Evolutionary conservation across 1,140 invertebrate genomes (phyloP), one percentile per base, ranked within the genome.

Genomic region (Phymorhynchus buccinoides): DNA sequence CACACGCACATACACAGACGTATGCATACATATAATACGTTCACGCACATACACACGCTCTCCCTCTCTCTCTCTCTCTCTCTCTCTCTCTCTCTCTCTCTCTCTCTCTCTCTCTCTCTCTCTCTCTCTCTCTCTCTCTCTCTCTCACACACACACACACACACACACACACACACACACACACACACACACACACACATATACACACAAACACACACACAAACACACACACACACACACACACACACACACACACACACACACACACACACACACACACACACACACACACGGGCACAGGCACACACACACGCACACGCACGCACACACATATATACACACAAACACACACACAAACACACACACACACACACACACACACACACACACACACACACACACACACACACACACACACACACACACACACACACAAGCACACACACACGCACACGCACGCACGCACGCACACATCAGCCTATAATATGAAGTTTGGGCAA

Each of bases 51-150:
- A 71, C 68, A 71, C 68, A 71, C 68, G 37, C 30, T 77, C 32
- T 37, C 35, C 9, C 77, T 30, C 39, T 79, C 77, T 48, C 37
- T n/a, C 27, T 42, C 77, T 79, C 77, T 44, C 77, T 44, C 39
- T 79, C 77, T 44, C 77, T 44, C 77, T 79, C 77, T 30, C 77
- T 42, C 77, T 79, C 77, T 79, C 37, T 41, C 39, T 41, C 39
- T 42, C 39, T 79, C 32, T 79, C 37, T 0, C 77, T 79, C n/a
- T 14, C 32, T 77, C 73, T 14, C 73, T 77, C 73, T 14, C 73
- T 77, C 73, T 3, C 42, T 39, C 4, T 44, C 22, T 52, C 48
- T 52, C 48, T 27, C 27, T 27, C 27, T 27, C 27, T 27, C 62
- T 52, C 48, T 52, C 48, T 52, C 22, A 71, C 68, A 12, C 68